Conservation (phyloP, 2,797 vertebrate genomes). For the Enteromius argenteus region DNA sequence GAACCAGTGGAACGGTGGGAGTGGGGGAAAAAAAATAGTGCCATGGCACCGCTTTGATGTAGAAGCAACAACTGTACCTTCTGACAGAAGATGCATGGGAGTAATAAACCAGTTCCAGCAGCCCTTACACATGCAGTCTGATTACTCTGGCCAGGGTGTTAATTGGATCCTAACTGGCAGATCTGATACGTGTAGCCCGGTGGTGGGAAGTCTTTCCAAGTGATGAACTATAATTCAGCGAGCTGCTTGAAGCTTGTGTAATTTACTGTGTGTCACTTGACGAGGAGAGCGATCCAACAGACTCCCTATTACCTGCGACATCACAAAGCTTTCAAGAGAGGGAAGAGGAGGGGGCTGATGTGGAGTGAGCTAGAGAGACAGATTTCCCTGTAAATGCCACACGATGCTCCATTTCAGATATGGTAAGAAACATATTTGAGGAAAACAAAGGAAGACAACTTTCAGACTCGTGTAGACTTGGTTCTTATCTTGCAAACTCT, state of each 20-base stretch:
- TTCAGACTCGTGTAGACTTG: not conserved
- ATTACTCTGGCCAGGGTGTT: slow-evolving; percentile 99
- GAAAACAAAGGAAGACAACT: slow-evolving; percentile 16
- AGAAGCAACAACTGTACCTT: slow-evolving; percentile 98
- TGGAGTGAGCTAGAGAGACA: slow-evolving; percentile 45
- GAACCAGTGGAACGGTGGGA: slow-evolving; percentile 66
- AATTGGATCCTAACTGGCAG: slow-evolving; percentile 99
- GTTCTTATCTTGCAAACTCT: not conserved
- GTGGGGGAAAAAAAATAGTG: slow-evolving; percentile 55
- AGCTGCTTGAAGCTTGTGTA: slow-evolving; percentile 99
- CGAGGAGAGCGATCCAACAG: slow-evolving; percentile 98
- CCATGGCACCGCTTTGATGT: slow-evolving; percentile 88
- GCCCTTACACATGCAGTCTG: slow-evolving; percentile 95
- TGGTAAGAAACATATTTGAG: slow-evolving; percentile 35
- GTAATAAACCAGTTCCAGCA: slow-evolving; percentile 98
- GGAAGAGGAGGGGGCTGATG: slow-evolving; percentile 68
- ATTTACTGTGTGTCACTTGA: slow-evolving; percentile 99
- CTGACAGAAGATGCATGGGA: slow-evolving; percentile 98
- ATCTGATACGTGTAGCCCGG: slow-evolving; percentile 97
- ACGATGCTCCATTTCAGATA: slow-evolving; percentile 44
- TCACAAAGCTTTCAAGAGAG: slow-evolving; percentile 87
- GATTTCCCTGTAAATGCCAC: slow-evolving; percentile 37
- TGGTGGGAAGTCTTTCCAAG: slow-evolving; percentile 96
- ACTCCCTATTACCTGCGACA: slow-evolving; percentile 96
- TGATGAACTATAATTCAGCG: slow-evolving; percentile 99